These are phyloP conservation scores for Spheniscus humboldti DNA, from an alignment of 2,797 vertebrate species.

Conservation along the genomic window DNA sequence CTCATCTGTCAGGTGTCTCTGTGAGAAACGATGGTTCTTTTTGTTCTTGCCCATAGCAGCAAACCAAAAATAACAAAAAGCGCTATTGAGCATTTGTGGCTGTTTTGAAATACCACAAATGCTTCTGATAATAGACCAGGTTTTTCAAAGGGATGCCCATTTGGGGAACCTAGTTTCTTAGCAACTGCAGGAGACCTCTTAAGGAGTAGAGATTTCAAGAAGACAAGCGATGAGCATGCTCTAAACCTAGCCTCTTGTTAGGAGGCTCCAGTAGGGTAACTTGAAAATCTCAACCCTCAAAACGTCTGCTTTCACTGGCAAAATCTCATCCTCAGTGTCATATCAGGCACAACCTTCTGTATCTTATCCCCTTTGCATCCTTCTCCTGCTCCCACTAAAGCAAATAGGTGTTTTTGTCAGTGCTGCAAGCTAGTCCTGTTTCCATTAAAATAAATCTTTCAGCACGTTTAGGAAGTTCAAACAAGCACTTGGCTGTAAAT, in stretches of 20 bases:
- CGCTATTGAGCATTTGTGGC: background rate
- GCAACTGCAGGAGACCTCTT: constrained; percentile 5
- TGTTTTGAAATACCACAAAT: background rate
- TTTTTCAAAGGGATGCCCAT: constrained; percentile 25
- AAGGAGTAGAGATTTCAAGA: background rate
- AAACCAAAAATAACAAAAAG: background rate
- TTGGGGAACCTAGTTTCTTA: constrained; percentile 16
- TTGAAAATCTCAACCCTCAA: background rate
- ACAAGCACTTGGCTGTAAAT: constrained; percentile 16
- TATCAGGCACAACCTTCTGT: background rate
- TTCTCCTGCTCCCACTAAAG: background rate
- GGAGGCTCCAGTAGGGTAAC: background rate
- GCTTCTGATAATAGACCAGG: background rate
- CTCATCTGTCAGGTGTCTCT: background rate
- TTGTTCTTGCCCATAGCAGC: background rate
- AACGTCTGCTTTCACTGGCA: background rate
- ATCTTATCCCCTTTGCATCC: background rate
- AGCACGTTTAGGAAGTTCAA: background rate
- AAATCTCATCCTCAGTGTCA: background rate
- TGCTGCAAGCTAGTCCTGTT: background rate
- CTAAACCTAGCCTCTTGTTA: background rate
- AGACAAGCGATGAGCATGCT: background rate
- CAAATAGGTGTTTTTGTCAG: background rate
- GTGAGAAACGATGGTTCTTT: background rate
- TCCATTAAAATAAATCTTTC: constrained; percentile 16